Conservation (phyloP, 2,888 invertebrate genomes). For the Drosophila trichaetosa region DNA sequence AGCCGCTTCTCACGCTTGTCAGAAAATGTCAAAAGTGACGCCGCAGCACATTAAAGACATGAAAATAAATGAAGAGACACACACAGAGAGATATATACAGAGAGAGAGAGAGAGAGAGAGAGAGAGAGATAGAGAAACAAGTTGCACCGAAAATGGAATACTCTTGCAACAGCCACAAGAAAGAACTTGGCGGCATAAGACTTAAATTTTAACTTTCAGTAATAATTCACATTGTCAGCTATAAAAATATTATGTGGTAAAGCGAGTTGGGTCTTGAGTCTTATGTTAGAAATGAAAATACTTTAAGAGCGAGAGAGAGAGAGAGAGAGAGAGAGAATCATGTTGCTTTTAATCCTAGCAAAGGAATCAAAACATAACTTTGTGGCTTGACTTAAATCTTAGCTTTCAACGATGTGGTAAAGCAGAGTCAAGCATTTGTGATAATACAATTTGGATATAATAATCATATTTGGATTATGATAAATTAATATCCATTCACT, state of each 20-base stretch:
- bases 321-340: too few relatives aligned
- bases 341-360: too few relatives aligned
- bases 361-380: too few relatives aligned
- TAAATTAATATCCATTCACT: not conserved
- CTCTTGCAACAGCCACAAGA: not conserved
- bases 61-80: constrained; percentile 25
- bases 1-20: constrained; percentile 78
- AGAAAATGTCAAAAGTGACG: constrained; percentile 79
- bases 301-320: too few relatives aligned
- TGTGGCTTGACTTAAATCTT: too few relatives aligned
- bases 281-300: too few relatives aligned
- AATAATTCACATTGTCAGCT: not conserved
- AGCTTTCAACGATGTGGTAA: too few relatives aligned
- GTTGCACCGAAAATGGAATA: not conserved
- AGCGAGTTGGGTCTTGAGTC: too few relatives aligned
- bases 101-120: not conserved
- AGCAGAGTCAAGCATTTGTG: too few relatives aligned
- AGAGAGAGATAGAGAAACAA: not conserved
- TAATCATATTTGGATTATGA: not conserved
- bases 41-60: constrained; percentile 50
- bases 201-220: not conserved
- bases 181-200: not conserved
- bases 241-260: too few relatives aligned
- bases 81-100: not conserved
- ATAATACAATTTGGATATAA: not conserved